Conservation (phyloP, 2,113 vertebrate species). For the Rhinolophus ferrumequinum region DNA sequence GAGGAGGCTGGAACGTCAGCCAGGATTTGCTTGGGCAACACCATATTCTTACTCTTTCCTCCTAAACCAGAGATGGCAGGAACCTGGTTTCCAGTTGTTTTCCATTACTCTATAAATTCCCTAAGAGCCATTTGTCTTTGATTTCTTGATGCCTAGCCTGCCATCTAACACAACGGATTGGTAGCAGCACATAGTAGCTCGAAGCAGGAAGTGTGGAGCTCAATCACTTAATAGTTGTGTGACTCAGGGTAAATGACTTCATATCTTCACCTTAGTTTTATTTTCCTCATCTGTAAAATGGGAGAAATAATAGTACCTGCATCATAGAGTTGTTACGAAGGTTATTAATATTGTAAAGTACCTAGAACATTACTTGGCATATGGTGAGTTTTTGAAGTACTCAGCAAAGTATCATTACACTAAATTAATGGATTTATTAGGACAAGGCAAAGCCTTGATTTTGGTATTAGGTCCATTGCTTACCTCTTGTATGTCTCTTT, state of each 20-base stretch:
- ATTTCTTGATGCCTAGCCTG: neutral
- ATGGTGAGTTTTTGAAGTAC: neutral
- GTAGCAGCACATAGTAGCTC: neutral
- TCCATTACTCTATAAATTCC: neutral
- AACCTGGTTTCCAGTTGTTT: neutral
- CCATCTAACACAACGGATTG: neutral
- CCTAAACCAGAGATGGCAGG: neutral
- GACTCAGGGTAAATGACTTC: neutral
- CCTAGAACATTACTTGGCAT: neutral
- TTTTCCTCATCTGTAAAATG: slow-evolving; percentile 29
- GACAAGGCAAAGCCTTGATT: neutral
- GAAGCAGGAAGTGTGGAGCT: neutral
- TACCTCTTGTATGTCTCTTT: neutral
- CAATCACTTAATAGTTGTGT: neutral
- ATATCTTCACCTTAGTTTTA: neutral
- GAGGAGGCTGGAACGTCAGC: neutral
- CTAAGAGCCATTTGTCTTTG: neutral
- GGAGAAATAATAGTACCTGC: neutral
- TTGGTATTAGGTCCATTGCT: neutral
- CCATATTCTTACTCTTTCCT: neutral
- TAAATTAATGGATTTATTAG: neutral
- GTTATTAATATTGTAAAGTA: neutral
- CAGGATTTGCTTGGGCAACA: neutral
- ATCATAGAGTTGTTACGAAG: neutral
- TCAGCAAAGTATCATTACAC: neutral